These are phyloP conservation scores for Drosophila santomea DNA, from an alignment of 1,140 invertebrate genomes.

Conservation along the genomic window DNA sequence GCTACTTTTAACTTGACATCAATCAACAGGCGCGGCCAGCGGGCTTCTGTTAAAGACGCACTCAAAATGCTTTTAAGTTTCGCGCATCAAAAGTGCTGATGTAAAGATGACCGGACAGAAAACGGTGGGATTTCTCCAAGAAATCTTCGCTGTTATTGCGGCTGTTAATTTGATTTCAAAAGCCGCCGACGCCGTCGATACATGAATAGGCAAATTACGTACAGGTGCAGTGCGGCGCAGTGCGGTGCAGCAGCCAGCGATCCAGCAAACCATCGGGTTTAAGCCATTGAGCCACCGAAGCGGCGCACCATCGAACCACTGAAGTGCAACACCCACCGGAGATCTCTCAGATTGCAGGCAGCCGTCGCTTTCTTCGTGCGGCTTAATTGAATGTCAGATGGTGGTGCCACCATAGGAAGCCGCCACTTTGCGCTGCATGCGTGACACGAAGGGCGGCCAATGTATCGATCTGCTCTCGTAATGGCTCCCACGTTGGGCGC, in stretches of 20 bases:
- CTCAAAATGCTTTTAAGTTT: constrained; percentile 79
- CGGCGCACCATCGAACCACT: constrained; percentile 35
- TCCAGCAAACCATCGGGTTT: constrained; percentile 12
- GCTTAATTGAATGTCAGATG: constrained; percentile 73
- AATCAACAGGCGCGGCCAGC: constrained; percentile 39
- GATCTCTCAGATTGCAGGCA: constrained; percentile 61
- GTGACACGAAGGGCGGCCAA: constrained; percentile 18
- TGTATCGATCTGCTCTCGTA: too few species aligned
- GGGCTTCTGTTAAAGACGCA: constrained; percentile 75
- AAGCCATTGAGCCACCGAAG: constrained; percentile 14
- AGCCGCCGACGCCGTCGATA: constrained; percentile 41
- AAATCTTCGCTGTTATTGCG: constrained; percentile 39
- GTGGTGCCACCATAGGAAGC: constrained; percentile 28
- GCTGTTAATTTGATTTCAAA: constrained; percentile 77
- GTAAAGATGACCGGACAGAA: constrained; percentile 72
- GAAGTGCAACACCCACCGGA: constrained; percentile 63
- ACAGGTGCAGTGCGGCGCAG: constrained; percentile 41
- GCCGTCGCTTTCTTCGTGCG: constrained; percentile 47
- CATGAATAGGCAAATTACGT: constrained; percentile 76
- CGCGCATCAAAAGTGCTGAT: constrained; percentile 66
- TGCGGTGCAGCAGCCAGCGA: constrained; percentile 14
- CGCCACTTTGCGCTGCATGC: not conserved
- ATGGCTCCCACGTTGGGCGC: constrained; percentile 3
- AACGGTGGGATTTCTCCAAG: constrained; percentile 53
- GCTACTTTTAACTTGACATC: constrained; percentile 76